Evolutionary conservation across 2,888 invertebrate genomes (phyloP), one percentile per base, ranked within the genome.

Genomic region (Meganola albula): DNA sequence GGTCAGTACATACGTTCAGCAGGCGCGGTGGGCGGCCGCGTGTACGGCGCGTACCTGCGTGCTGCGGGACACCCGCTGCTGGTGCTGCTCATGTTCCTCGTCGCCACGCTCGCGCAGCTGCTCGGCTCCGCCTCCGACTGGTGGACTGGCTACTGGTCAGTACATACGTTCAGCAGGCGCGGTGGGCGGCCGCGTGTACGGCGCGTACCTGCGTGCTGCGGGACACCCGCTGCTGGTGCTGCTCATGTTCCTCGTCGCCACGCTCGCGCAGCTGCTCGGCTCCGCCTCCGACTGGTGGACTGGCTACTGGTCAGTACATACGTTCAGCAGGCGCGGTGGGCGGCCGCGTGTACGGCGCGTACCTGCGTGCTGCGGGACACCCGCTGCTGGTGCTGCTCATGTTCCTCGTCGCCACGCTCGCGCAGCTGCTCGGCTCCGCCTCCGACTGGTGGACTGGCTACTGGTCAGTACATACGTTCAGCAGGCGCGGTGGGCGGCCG

Each of bases 211-310:
- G 37, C 67, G 74, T 8, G 92, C 94, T 2, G 92, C 92, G 25
- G 94, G 94, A 0, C 89, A 91, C 45, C 88, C 88, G 43, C 79
- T 88, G 25, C 56, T 91, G 2, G 87, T 92, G 18, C 51, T 87
- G 10, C 62, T 89, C 0, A 87, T 94, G 73, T 44, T 91, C 2
- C 25, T 88, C 2, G 87, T 92, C 13, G 93, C 92, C 46, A 49
- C 91, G 10, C 41, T 90, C 0, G 88, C 93, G 1, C 95, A 95
- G 74, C 52, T 88, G 4, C 73, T 91, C 21, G 93, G 91, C 1
- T 94, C 93, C 6, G 88, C 89, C 4, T 89, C 91, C 1, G 95
- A 95, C 67, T 94, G 90, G 76, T 95, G 93, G 84, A 88, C 94
- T 4, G 89, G 92, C 4, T 90, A 88, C 60, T 95, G 94, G 94